Evolutionary conservation across 2,113 vertebrate species (phyloP), one percentile per base, ranked within the genome.

Genomic region (Aphyosemion australe): DNA sequence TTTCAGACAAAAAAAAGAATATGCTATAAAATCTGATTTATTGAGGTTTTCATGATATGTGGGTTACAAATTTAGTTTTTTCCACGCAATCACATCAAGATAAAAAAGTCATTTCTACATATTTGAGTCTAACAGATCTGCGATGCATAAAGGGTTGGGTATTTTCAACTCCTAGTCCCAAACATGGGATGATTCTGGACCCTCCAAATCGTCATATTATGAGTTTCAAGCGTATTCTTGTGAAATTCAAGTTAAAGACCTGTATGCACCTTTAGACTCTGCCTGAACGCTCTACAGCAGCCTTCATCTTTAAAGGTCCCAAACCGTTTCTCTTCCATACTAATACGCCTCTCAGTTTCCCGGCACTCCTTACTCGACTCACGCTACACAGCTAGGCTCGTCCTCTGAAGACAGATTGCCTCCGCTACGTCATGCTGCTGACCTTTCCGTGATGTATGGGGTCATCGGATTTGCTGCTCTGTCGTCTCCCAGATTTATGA

Each of bases 391-490:
- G 12, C n/a, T 15, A 34, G n/a, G 64, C 41, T 70, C 20, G 14
- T 18, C 39, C 1, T 1, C 39, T 8, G 37, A 55, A 50, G 74
- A 54, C 62, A 0, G 65, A 78, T 71, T 1, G 4, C 51, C 6
- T 64, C 15, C 62, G 4, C 42, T 15, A 11, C 19, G 6, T 49
- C 59, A 19, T 1, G 45, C 37, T 0, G 37, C 43, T 53, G 67
- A 75, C 75, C 80, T 82, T 82, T 82, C 50, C 0, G 71, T 82
- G 80, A 78, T 78, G 71, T 61, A 78, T 78, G 67, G 45, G 67
- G 80, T 82, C 80, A 65, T 15, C 34, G 6, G 71, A 71, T 32
- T 39, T 10, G 62, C 61, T 0, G 52, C 53, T 37, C 61, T 8
- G 39, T 31, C 12, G 12, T 64, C 43, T 31, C n/a, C 14, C 67